Conservation (phyloP, 1,140 invertebrate genomes). For the Kradibia gibbosae region DNA sequence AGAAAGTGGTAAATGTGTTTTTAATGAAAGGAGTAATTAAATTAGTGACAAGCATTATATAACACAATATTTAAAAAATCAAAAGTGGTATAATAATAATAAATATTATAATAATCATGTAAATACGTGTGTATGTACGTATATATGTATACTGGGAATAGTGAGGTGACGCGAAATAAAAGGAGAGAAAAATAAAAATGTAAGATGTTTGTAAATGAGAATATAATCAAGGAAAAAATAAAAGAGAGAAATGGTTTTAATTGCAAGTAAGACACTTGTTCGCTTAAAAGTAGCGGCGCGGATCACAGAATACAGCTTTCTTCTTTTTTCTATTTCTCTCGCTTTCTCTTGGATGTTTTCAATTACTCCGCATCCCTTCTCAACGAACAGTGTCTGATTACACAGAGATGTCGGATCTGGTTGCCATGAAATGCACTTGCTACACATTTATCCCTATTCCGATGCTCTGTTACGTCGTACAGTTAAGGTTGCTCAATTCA, state of each 20-base stretch:
- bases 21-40: background rate
- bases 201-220: conserved; percentile 25
- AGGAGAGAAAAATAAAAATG: background rate
- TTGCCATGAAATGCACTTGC: conserved; percentile 66
- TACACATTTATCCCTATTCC: conserved; percentile 35
- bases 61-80: too few relatives aligned
- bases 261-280: conserved; percentile 50
- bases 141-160: background rate
- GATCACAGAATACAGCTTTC: conserved; percentile 60
- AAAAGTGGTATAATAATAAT: too few relatives aligned
- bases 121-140: too few relatives aligned
- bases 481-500: conserved; percentile 12
- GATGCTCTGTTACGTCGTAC: background rate
- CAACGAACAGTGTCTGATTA: conserved; percentile 70
- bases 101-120: too few relatives aligned
- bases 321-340: background rate
- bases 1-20: conserved; percentile 44
- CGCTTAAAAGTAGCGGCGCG: conserved; percentile 57
- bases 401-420: conserved; percentile 70
- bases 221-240: conserved; percentile 48
- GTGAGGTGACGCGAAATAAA: background rate
- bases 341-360: conserved; percentile 58
- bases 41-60: too few relatives aligned
- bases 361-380: conserved; percentile 61
- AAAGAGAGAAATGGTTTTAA: conserved; percentile 55